phyloP scores from a whole-genome alignment of 2,113 vertebrate species.

The Nyctereutes procyonoides region DNA sequence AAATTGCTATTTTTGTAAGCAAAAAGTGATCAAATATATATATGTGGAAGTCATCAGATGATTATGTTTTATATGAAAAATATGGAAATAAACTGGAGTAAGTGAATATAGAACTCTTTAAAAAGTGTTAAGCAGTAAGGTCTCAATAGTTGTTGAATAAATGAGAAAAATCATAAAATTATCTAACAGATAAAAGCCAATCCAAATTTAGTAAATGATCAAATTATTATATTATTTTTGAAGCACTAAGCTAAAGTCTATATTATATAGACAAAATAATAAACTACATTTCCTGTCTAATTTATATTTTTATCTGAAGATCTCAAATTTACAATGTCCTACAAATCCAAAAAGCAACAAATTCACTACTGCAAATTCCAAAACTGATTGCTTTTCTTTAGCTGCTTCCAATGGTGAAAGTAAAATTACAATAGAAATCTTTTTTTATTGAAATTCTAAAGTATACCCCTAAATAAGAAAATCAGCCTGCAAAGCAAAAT shows the following conservation, averaged over 20 bases:
- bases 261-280: not conserved
- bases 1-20: not conserved
- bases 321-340: not conserved
- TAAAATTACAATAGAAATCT: not conserved
- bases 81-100: not conserved
- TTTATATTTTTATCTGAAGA: slow-evolving; percentile 9
- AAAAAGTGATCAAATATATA: not conserved
- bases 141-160: not conserved
- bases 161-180: not conserved
- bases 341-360: slow-evolving; percentile 4
- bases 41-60: not conserved
- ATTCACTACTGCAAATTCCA: not conserved
- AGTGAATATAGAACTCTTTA: not conserved
- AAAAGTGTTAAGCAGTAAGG: not conserved
- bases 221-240: not conserved
- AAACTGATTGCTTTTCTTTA: not conserved
- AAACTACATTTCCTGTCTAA: not conserved
- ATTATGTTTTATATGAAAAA: not conserved
- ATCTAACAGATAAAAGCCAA: not conserved
- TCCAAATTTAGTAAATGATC: not conserved
- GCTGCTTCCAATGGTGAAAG: slow-evolving; percentile 16
- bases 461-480: not conserved
- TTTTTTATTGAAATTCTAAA: not conserved
- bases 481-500: not conserved
- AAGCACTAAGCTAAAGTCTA: not conserved